phyloP scores from a whole-genome alignment of 2,113 vertebrate genomes.

The Phocoena sinus region DNA sequence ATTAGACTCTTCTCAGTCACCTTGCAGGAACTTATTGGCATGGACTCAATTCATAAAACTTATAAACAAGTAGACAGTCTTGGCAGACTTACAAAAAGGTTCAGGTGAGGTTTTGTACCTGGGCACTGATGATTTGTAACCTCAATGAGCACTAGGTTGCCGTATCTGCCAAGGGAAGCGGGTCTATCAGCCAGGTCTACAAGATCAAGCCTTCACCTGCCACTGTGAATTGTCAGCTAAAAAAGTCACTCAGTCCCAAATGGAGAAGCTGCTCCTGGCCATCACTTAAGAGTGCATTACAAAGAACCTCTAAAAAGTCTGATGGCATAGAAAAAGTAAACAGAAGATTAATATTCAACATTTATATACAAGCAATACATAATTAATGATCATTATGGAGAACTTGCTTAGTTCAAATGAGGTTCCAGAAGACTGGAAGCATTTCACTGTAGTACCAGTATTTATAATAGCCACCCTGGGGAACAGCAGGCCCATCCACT shows the following conservation, averaged over 20 bases:
- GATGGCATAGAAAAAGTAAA: constrained; percentile 69
- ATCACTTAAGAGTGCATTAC: constrained; percentile 24
- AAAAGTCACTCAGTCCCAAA: constrained; percentile 2
- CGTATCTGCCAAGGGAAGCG: background rate
- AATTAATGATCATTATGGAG: constrained; percentile 68
- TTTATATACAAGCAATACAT: constrained; percentile 70
- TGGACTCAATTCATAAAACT: background rate
- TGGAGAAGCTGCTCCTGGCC: constrained; percentile 16
- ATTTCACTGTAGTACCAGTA: constrained; percentile 35
- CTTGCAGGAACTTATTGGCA: background rate
- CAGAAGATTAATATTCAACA: constrained; percentile 71
- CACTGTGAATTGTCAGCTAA: background rate
- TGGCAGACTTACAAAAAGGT: background rate
- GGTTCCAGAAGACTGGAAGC: constrained; percentile 68
- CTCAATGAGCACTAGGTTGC: background rate
- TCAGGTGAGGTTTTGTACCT: background rate
- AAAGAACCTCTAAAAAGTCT: constrained; percentile 54
- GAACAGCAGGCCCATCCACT: constrained; percentile 48
- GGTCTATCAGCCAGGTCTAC: background rate
- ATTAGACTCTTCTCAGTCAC: background rate
- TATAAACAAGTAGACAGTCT: background rate
- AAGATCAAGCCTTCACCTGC: background rate
- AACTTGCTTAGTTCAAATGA: constrained; percentile 70
- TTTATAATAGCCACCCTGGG: constrained; percentile 68
- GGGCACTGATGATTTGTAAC: background rate